Conservation (phyloP, 2,113 vertebrate genomes). For the Ploceus nigricollis region DNA sequence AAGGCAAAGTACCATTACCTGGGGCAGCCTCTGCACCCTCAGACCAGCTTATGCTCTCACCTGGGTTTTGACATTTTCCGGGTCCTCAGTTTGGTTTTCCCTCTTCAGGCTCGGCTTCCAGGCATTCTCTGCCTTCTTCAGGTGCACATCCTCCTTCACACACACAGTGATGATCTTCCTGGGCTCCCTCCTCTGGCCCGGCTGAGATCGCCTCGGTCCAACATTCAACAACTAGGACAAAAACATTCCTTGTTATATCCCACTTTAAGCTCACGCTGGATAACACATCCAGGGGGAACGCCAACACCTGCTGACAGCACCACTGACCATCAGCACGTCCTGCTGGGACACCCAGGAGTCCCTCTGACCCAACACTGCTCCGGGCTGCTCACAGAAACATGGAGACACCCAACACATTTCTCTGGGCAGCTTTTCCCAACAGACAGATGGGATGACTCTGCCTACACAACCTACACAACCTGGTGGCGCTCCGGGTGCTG, state of each 20-base stretch:
- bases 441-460: background rate
- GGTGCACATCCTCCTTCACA: conserved; percentile 88
- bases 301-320: background rate
- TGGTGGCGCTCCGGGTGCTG: accelerated
- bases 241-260: conserved; percentile 53
- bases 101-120: conserved; percentile 92
- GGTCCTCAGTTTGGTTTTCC: conserved; percentile 79
- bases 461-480: background rate
- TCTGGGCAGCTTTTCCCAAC: background rate
- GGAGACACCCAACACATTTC: background rate
- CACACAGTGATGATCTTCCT: conserved; percentile 95
- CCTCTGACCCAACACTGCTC: background rate
- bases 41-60: conserved; percentile 35
- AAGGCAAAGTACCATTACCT: background rate
- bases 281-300: background rate
- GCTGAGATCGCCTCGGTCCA: conserved; percentile 78
- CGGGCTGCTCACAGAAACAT: background rate
- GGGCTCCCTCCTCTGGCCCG: conserved; percentile 82
- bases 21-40: background rate
- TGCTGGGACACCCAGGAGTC: background rate
- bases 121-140: conserved; percentile 92
- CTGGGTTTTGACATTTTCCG: conserved; percentile 84
- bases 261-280: background rate
- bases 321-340: background rate
- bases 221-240: conserved; percentile 84